phyloP scores from a whole-genome alignment of 2,113 vertebrate genomes.

The Phalacrocorax brasilianus region DNA sequence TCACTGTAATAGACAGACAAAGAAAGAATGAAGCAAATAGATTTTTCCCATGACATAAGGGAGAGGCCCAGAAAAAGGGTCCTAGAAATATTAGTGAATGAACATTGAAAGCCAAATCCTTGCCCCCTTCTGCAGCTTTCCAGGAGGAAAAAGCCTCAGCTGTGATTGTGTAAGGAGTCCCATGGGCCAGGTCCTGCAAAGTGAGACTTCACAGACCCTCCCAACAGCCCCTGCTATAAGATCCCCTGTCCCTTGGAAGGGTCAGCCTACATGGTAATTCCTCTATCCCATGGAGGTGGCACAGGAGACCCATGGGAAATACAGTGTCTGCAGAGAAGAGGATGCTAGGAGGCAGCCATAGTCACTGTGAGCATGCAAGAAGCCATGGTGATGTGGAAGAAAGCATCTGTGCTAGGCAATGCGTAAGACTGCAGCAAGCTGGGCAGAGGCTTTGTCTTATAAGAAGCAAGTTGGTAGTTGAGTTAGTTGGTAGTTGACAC shows the following conservation, averaged over 20 bases:
- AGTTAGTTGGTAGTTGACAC: background rate
- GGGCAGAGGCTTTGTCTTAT: background rate
- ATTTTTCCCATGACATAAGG: background rate
- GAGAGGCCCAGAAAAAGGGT: background rate
- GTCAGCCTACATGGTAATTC: background rate
- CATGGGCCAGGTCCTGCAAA: background rate
- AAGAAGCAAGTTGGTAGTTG: background rate
- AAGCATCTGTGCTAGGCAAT: background rate
- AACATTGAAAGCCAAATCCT: background rate
- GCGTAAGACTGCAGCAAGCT: background rate
- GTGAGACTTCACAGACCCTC: background rate
- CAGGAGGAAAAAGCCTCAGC: background rate
- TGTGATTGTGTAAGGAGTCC: background rate
- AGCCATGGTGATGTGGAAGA: accelerated
- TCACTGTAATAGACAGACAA: background rate
- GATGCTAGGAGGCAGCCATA: background rate
- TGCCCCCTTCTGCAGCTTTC: background rate
- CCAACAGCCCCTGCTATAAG: background rate
- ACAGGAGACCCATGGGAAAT: background rate
- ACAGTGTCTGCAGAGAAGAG: background rate
- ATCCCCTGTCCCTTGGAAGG: background rate
- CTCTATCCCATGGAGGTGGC: background rate
- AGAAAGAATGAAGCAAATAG: background rate
- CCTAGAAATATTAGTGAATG: background rate
- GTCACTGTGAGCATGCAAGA: background rate